Base-by-base conservation (phyloP, 2,797 vertebrate species). In the Cuculus canorus region DNA sequence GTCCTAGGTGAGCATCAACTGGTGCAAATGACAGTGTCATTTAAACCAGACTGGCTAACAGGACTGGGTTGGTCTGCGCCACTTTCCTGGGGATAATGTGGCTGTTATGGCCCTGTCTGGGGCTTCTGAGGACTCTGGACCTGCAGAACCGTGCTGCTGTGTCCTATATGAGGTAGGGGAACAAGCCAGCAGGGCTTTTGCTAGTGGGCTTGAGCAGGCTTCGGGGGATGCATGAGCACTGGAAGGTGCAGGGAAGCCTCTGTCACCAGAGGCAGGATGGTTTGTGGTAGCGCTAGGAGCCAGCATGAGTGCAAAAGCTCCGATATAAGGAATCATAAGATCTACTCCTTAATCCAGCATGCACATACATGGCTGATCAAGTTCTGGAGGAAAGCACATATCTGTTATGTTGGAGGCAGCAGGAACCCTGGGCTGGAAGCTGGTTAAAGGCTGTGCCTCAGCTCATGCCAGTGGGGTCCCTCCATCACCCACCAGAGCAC, bases 191-290 rank as follows among this genome's bases (percentile, higher is more conserved):
- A 13, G 41, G 17, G 54, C 14, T 75, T 68, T 28, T 22, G 22
- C 24, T 15, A n/a, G 30, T 9, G 32, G 4, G 39, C 6, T 47
- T 11, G 7, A 11, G 30, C 33, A 48, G 70, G 15, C 17, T 8
- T 17, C 1, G 0, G 25, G 6, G 15, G 12, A 48, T 2, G 7
- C 1, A 43, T 6, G 69, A 28, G 37, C 19, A 9, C 45, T 13
- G 37, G 25, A 18, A 33, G 32, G n/a, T 17, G 61, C 39, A 21
- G 76, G 68, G 61, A 37, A 33, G 57, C 47, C 47, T 48, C 30
- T 13, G 17, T 16, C 35, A 18, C 32, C 27, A 9, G 41, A 72
- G 68, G 27, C 32, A 28, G 50, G 28, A 14, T 13, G 43, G 27
- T 37, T 13, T 43, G 24, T 10, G 13, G 48, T 1, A 1, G 15